phyloP scores from a whole-genome alignment of 2,888 invertebrate species.

The Balanococcus diminutus region DNA sequence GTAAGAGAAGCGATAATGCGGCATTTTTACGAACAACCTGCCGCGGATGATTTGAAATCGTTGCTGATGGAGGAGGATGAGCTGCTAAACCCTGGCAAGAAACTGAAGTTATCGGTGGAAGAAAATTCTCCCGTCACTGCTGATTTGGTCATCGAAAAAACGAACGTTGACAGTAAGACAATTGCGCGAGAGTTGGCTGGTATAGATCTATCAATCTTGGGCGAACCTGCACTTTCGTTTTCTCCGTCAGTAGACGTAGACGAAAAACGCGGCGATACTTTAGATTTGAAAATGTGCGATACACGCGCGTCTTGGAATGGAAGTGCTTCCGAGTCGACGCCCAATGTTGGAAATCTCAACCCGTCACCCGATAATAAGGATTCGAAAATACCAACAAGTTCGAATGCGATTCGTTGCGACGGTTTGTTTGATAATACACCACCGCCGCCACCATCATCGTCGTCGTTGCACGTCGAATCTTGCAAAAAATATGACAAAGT shows the following conservation, averaged over 20 bases:
- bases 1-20: conserved; percentile 52
- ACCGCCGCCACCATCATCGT: too few species aligned
- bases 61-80: background rate
- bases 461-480: too few species aligned
- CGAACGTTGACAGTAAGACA: conserved; percentile 29
- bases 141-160: background rate
- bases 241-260: background rate
- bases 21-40: conserved; percentile 47
- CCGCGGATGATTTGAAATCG: background rate
- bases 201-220: background rate
- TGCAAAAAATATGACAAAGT: background rate
- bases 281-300: background rate
- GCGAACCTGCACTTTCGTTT: background rate
- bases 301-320: background rate
- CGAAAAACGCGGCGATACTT: background rate
- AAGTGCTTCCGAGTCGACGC: background rate
- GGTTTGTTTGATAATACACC: too few species aligned
- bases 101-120: background rate
- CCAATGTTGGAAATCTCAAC: background rate
- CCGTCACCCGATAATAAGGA: background rate
- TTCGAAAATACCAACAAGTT: background rate
- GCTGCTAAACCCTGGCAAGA: background rate
- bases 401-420: background rate
- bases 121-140: background rate
- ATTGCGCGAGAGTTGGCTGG: conserved; percentile 32